These are phyloP conservation scores for Lateolabrax maculatus DNA, from an alignment of 2,797 vertebrate species.

Conservation along the genomic window DNA sequence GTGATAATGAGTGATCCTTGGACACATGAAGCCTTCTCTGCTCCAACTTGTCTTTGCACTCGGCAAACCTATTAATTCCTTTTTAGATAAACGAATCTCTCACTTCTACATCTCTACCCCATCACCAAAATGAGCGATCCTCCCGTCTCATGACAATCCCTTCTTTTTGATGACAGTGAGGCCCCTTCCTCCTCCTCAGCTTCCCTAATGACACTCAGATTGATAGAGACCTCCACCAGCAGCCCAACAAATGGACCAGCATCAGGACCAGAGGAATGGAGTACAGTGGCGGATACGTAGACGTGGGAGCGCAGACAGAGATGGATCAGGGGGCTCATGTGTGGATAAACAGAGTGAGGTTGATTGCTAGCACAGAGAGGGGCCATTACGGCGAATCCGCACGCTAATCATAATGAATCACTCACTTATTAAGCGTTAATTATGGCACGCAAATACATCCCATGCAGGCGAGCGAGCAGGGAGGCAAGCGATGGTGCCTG, in stretches of 20 bases:
- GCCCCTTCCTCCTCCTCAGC: slow-evolving; percentile 60
- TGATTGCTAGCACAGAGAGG: slow-evolving; percentile 87
- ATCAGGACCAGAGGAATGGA: slow-evolving; percentile 80
- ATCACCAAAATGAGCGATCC: slow-evolving; percentile 65
- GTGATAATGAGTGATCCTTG: slow-evolving; percentile 62
- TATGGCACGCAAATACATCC: slow-evolving; percentile 87
- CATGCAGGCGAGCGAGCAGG: slow-evolving; percentile 71
- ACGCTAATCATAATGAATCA: slow-evolving; percentile 91
- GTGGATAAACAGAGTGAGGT: slow-evolving; percentile 85
- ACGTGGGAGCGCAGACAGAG: slow-evolving; percentile 83
- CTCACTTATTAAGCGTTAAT: slow-evolving; percentile 91
- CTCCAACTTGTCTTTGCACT: slow-evolving; percentile 48
- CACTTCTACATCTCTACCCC: slow-evolving; percentile 41
- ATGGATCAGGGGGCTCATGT: slow-evolving; percentile 80
- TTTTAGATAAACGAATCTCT: slow-evolving; percentile 56
- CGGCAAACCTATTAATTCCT: slow-evolving; percentile 56
- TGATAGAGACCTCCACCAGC: slow-evolving; percentile 78
- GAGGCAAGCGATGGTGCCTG: slow-evolving; percentile 68
- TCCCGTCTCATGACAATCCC: slow-evolving; percentile 50
- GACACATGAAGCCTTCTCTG: slow-evolving; percentile 46
- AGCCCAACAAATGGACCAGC: slow-evolving; percentile 82
- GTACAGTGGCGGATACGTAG: slow-evolving; percentile 79
- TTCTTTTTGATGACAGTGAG: slow-evolving; percentile 68
- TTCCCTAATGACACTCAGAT: slow-evolving; percentile 81
- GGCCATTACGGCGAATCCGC: slow-evolving; percentile 86